Percentiles rank a stretch among this genome's conserved stretches.
Evolutionary conservation across 2,113 vertebrate species (phyloP).

Genomic region (Dasypus novemcinctus): DNA sequence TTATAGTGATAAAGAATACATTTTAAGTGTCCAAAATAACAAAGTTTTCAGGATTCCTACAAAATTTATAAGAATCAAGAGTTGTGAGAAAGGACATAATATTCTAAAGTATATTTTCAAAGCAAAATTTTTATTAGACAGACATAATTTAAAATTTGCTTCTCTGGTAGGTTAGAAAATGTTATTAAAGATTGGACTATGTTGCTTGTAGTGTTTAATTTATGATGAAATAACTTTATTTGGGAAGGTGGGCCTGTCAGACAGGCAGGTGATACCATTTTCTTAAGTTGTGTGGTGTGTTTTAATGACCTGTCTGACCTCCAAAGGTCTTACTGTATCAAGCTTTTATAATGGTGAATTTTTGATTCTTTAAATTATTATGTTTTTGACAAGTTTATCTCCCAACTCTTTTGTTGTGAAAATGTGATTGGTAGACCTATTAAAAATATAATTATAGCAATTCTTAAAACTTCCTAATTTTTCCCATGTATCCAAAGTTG

Average conservation of each 20-base stretch:
- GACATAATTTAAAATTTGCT: background rate
- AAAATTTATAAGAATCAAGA: conserved; percentile 35
- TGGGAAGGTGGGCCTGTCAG: background rate
- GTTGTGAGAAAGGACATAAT: background rate
- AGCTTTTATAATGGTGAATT: background rate
- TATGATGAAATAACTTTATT: background rate
- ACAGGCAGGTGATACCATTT: background rate
- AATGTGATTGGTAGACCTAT: no score
- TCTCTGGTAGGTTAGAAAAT: conserved; percentile 20
- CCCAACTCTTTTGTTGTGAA: no score
- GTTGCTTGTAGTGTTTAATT: conserved; percentile 27
- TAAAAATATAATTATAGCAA: background rate
- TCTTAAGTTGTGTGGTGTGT: background rate
- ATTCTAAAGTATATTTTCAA: conserved; percentile 48
- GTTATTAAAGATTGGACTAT: background rate
- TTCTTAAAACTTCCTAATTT: conserved; percentile 25
- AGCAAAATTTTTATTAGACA: conserved; percentile 23
- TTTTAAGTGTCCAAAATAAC: conserved; percentile 41
- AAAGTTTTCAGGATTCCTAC: conserved; percentile 43
- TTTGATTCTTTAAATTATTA: conserved; percentile 56
- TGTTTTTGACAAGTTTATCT: conserved; percentile 22
- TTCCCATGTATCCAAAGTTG: conserved; percentile 17
- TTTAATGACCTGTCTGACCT: conserved; percentile 3
- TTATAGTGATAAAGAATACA: background rate
- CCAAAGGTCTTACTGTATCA: conserved; percentile 30